Percentiles rank a stretch among this genome's conserved stretches.
Conservation (phyloP, 2,797 vertebrate species). For the Forpus xanthops region DNA sequence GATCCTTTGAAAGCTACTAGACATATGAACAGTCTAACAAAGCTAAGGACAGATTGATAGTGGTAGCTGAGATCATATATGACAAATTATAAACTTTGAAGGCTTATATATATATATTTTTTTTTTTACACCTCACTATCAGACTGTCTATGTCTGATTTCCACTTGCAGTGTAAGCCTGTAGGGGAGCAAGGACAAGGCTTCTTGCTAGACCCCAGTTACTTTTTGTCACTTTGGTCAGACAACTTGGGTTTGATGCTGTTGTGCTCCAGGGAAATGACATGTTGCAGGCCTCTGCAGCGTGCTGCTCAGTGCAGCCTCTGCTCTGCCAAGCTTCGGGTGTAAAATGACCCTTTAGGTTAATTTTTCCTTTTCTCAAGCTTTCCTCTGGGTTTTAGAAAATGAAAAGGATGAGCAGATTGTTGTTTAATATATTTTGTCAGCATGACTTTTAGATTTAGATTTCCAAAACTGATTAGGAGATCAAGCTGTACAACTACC, state of each 20-base stretch:
- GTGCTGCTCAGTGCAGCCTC: background rate
- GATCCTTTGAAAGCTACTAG: background rate
- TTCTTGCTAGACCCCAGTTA: rapidly evolving
- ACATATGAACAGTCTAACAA: background rate
- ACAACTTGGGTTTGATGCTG: background rate
- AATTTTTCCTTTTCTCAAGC: background rate
- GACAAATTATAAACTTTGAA: background rate
- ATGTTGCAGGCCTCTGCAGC: rapidly evolving
- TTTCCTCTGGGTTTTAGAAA: background rate
- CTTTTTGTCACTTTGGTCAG: background rate
- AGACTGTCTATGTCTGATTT: background rate
- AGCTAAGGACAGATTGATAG: background rate
- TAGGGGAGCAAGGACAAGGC: background rate
- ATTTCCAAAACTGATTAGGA: constrained; percentile 19
- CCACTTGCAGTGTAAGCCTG: background rate
- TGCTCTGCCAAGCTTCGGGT: background rate
- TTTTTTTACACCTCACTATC: background rate
- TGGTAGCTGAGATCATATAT: background rate
- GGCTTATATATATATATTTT: background rate
- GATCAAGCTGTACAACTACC: background rate
- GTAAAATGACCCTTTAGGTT: background rate
- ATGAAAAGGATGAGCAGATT: background rate
- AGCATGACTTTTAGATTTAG: background rate
- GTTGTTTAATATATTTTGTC: constrained; percentile 36
- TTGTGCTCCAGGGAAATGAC: background rate